Base-by-base conservation (phyloP, 2,888 invertebrate genomes). In the Mesoligia furuncula region DNA sequence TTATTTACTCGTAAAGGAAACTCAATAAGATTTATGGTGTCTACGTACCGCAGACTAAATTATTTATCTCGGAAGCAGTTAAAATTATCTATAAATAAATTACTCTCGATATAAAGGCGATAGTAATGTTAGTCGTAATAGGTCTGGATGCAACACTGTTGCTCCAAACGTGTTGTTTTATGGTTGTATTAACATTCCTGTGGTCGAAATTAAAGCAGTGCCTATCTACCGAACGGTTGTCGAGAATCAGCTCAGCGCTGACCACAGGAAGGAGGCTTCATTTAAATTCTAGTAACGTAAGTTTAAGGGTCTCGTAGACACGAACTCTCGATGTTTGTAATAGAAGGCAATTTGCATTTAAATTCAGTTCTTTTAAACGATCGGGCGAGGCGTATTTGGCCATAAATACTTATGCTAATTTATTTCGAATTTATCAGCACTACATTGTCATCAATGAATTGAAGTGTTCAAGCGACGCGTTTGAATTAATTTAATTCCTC, bases 11-110 rank as follows among this genome's bases (percentile, higher is more conserved):
- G 78, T 84, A 86, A 88, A 90, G 88, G 88, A 88, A 89, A 89
- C 88, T 87, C 80, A 87, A 79, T 79, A 82, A 87, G 89, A 91
- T 90, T 91, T 91, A 91, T 84, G 86, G 80, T 84, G 85, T 84
- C 87, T 90, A 87, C 83, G 76, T 80, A 84, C 80, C 27, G 87
- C 81, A 86, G 83, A 82, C 87, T 89, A 89, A 89, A 87, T 88
- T 85, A 90, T 90, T 90, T 89, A 90, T 91, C 90, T 91, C 88
- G 89, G 90, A 90, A 90, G 88, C 87, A 81, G 87, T 91, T 88
- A 91, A 91, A 88, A 86, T 89, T 86, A 87, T 90, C 88, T 90
- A 86, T 89, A 86, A 87, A 89, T 91, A 91, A 86, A 88, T 89
- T 88, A 88, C 81, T 84, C 84, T 84, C 86, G 81, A 85, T 88